Percentiles rank a stretch among this genome's conserved stretches.
Evolutionary conservation across 2,797 vertebrate species (phyloP).

Genomic region (Zenarchopterus dispar): DNA sequence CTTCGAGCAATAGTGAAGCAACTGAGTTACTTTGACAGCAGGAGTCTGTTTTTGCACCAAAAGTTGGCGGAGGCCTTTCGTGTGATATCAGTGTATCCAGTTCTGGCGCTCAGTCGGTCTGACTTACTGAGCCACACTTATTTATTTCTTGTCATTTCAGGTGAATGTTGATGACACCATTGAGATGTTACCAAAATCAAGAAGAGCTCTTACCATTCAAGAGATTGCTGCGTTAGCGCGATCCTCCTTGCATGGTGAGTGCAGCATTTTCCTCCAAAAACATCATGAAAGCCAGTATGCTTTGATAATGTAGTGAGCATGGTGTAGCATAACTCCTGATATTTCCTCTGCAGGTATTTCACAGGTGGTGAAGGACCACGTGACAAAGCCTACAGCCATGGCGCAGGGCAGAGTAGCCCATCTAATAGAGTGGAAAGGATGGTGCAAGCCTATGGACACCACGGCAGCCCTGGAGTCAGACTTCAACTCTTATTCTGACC

Average conservation of each 20-base stretch:
- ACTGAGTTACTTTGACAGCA: conserved; percentile 28
- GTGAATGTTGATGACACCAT: conserved; percentile 97
- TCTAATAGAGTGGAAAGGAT: conserved; percentile 98
- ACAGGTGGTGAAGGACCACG: conserved; percentile 98
- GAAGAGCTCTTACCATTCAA: conserved; percentile 96
- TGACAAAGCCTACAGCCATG: conserved; percentile 98
- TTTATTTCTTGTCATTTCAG: conserved; percentile 70
- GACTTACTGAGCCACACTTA: conserved; percentile 18
- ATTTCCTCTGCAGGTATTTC: conserved; percentile 88
- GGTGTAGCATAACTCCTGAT: neutral
- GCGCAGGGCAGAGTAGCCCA: conserved; percentile 96
- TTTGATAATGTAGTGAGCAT: neutral
- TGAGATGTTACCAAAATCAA: conserved; percentile 98
- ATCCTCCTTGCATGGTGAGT: conserved; percentile 93
- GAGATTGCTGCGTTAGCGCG: conserved; percentile 96
- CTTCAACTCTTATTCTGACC: conserved; percentile 95
- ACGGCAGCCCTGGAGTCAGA: conserved; percentile 89
- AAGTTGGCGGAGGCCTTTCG: conserved; percentile 30
- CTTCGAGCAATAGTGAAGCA: conserved; percentile 27
- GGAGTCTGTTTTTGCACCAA: conserved; percentile 26
- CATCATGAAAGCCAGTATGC: neutral
- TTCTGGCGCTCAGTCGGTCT: conserved; percentile 28
- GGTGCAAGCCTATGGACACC: conserved; percentile 93
- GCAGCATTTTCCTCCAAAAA: neutral
- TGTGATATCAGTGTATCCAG: conserved; percentile 36